Evolutionary conservation across 2,797 vertebrate genomes (phyloP).

Genomic region (Alfaro cultratus): DNA sequence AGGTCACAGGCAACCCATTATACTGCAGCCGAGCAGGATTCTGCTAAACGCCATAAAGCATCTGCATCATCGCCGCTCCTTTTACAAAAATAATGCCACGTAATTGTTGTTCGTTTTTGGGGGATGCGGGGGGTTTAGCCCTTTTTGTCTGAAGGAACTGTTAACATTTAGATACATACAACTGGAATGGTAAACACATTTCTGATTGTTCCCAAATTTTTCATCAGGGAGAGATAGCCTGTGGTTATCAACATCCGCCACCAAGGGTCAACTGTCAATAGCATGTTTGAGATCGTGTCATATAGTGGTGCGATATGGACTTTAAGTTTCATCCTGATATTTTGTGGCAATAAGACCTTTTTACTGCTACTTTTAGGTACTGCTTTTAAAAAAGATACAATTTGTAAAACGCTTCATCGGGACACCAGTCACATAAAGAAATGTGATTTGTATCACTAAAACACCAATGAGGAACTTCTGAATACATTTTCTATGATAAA

Average conservation of each 20-base stretch:
- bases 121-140: background rate
- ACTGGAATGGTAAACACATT: no score
- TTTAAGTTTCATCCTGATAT: no score
- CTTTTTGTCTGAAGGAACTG: background rate
- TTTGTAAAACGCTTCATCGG: no score
- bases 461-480: slow-evolving; percentile 33
- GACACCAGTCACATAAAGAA: no score
- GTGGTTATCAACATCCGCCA: background rate
- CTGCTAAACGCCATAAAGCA: slow-evolving; percentile 43
- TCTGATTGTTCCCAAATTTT: background rate
- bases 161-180: background rate
- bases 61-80: slow-evolving; percentile 38
- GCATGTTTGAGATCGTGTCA: background rate
- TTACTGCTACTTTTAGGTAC: no score
- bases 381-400: no score
- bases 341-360: no score
- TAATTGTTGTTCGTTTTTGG: background rate
- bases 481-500: slow-evolving; percentile 48
- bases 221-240: background rate
- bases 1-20: slow-evolving; percentile 57
- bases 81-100: slow-evolving; percentile 27
- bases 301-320: no score
- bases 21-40: slow-evolving; percentile 37
- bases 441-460: no score
- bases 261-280: background rate